Evolutionary conservation across 2,797 vertebrate species (phyloP).

Genomic region (Salarias fasciatus): DNA sequence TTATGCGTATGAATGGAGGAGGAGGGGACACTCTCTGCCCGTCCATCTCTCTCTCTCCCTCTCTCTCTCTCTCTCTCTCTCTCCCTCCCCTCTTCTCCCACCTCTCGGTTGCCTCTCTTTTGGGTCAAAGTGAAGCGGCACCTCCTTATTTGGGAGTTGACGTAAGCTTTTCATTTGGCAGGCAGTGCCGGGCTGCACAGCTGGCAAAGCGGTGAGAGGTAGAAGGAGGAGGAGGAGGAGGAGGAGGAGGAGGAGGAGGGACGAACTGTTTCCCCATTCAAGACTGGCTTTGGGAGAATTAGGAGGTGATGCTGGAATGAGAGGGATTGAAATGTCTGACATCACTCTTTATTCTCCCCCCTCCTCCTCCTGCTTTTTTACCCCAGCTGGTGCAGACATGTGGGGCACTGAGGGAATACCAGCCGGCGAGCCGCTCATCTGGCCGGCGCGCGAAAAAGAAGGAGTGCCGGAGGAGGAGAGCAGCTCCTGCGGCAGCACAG

Average conservation of each 20-base stretch:
- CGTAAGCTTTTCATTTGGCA: slow-evolving; percentile 73
- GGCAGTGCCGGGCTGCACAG: slow-evolving; percentile 58
- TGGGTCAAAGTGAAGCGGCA: slow-evolving; percentile 64
- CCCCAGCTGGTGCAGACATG: slow-evolving; percentile 46
- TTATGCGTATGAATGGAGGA: slow-evolving; percentile 75
- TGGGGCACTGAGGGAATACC: slow-evolving; percentile 61
- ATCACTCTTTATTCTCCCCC: slow-evolving; percentile 41
- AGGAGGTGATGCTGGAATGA: slow-evolving; percentile 16
- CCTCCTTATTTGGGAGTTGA: slow-evolving; percentile 72
- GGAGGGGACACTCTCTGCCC: slow-evolving; percentile 68
- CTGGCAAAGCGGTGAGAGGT: slow-evolving; percentile 63
- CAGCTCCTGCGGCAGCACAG: slow-evolving; percentile 50
- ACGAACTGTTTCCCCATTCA: slow-evolving; percentile 61
- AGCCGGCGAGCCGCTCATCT: slow-evolving; percentile 55
- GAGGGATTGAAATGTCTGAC: too few relatives aligned
- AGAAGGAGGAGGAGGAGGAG: too few relatives aligned
- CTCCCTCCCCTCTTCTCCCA: slow-evolving; percentile 25
- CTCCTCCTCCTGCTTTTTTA: not conserved
- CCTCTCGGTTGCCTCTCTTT: slow-evolving; percentile 33
- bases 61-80: slow-evolving; percentile 55
- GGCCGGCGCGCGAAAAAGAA: slow-evolving; percentile 37
- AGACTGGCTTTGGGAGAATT: slow-evolving; percentile 48
- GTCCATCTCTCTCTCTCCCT: not conserved
- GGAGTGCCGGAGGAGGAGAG: slow-evolving; percentile 32
- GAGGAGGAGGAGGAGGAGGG: slow-evolving; percentile 48